A percentile compares a stretch with the other conserved stretches of the same genome.
Conservation (phyloP, 2,888 invertebrate species). For the Crocallis elinguaria region DNA sequence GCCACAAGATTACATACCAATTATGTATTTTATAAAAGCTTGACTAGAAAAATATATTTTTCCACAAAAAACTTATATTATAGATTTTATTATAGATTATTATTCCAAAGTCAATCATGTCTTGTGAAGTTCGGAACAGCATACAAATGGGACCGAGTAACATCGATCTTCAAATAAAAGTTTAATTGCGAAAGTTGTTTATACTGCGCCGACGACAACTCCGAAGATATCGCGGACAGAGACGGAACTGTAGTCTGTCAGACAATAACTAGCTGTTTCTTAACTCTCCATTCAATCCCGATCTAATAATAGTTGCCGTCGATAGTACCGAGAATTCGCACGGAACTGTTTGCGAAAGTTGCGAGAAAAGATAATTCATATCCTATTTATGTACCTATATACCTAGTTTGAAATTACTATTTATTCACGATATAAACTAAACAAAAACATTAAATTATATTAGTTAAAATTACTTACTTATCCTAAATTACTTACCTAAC, state of each 20-base stretch:
- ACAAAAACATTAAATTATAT: too few relatives aligned
- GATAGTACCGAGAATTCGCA: not conserved
- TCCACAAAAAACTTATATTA: too few relatives aligned
- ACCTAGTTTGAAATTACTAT: too few relatives aligned
- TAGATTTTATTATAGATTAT: not conserved
- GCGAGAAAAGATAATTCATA: too few relatives aligned
- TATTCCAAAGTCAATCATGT: not conserved
- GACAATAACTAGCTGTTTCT: slow-evolving; percentile 54
- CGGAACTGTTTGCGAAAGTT: not conserved
- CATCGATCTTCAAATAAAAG: slow-evolving; percentile 76
- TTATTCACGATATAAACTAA: too few relatives aligned
- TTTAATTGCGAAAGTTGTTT: slow-evolving; percentile 81
- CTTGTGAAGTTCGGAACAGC: slow-evolving; percentile 40
- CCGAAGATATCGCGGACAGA: slow-evolving; percentile 32
- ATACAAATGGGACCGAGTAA: slow-evolving; percentile 60
- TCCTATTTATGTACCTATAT: too few relatives aligned
- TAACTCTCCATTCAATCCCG: slow-evolving; percentile 50
- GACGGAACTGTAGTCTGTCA: slow-evolving; percentile 40
- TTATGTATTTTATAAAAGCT: not conserved
- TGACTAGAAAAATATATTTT: too few relatives aligned
- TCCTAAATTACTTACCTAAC: too few relatives aligned
- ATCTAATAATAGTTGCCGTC: slow-evolving; percentile 21
- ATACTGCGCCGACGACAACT: slow-evolving; percentile 65
- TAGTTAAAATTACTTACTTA: too few relatives aligned
- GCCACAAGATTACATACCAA: not conserved